Conservation (phyloP, 2,797 vertebrate species). For the Amniataba percoides region DNA sequence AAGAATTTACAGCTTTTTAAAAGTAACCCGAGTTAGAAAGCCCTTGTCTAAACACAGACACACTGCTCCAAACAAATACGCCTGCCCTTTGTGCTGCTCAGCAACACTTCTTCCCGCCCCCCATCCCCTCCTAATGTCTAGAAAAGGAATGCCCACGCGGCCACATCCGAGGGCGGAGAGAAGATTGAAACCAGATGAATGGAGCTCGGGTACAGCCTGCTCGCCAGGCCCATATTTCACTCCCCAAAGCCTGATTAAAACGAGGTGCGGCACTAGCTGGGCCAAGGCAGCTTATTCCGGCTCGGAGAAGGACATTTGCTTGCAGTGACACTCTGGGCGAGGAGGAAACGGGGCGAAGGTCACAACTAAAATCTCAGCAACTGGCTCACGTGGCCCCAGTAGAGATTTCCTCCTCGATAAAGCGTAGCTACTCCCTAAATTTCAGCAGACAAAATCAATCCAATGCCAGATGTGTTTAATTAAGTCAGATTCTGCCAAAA, state of each 20-base stretch:
- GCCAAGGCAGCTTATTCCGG: constrained; percentile 66
- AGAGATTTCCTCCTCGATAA: constrained; percentile 29
- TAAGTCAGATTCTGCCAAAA: constrained; percentile 42
- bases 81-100: constrained; percentile 73
- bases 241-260: constrained; percentile 87
- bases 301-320: constrained; percentile 68
- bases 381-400: constrained; percentile 23
- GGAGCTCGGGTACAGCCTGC: constrained; percentile 73
- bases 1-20: constrained; percentile 22
- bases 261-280: constrained; percentile 67
- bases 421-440: constrained; percentile 7
- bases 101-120: constrained; percentile 44
- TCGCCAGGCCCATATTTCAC: constrained; percentile 83
- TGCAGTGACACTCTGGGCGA: constrained; percentile 54
- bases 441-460: constrained; percentile 27
- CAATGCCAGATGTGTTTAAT: constrained; percentile 31
- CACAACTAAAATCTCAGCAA: constrained; percentile 35
- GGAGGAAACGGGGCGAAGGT: constrained; percentile 64
- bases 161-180: constrained; percentile 80
- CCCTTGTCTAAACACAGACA: constrained; percentile 30
- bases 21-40: constrained; percentile 37
- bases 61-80: constrained; percentile 67
- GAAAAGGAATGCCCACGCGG: constrained; percentile 83
- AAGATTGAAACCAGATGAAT: constrained; percentile 90
- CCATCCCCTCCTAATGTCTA: constrained; percentile 36